These are phyloP conservation scores for Cheilosia variabilis DNA, from an alignment of 2,888 invertebrate species.

Conservation along the genomic window DNA sequence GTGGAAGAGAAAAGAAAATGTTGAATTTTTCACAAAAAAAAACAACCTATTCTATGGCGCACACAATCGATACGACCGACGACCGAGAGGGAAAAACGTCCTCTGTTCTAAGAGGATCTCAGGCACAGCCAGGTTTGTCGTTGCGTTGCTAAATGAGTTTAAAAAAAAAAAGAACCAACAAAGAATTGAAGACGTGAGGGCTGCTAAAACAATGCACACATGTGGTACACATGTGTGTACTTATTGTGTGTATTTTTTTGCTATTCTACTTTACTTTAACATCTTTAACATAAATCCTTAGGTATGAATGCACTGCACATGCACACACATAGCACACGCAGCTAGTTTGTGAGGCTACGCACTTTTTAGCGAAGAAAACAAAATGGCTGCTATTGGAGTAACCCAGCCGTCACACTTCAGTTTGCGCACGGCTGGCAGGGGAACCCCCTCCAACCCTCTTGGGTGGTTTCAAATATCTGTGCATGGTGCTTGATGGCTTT, in stretches of 20 bases:
- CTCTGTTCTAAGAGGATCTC: slow-evolving; percentile 25
- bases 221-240: not conserved
- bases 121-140: slow-evolving; percentile 12
- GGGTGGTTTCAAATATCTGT: not conserved
- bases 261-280: not conserved
- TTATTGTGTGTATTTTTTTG: not conserved
- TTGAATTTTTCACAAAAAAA: not conserved
- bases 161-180: not conserved
- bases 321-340: too few species aligned
- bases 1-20: slow-evolving; percentile 6
- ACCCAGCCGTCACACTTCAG: too few species aligned
- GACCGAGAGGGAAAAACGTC: slow-evolving; percentile 9
- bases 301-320: too few species aligned
- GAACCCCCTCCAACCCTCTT: too few species aligned
- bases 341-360: too few species aligned
- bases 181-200: slow-evolving; percentile 28
- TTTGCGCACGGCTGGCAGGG: too few species aligned
- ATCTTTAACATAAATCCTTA: not conserved
- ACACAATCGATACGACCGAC: slow-evolving; percentile 8
- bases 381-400: too few species aligned
- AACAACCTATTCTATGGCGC: not conserved
- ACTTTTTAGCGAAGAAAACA: too few species aligned
- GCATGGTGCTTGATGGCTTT: not conserved
- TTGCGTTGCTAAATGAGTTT: slow-evolving; percentile 22
- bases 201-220: slow-evolving; percentile 40